phyloP scores from a whole-genome alignment of 2,797 vertebrate genomes.

The Acanthopagrus latus region DNA sequence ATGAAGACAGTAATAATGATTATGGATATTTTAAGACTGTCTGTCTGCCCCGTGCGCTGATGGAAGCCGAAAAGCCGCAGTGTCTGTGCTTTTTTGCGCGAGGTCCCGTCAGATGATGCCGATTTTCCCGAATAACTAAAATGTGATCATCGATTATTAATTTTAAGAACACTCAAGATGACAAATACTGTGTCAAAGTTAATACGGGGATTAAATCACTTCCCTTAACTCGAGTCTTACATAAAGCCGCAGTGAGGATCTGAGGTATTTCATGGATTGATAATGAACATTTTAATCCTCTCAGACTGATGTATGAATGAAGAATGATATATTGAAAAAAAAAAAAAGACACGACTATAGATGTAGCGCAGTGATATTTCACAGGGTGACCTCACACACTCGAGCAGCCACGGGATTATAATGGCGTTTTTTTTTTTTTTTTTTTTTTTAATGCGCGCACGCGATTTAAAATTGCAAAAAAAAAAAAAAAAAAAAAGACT shows the following conservation, averaged over 20 bases:
- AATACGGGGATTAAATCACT: conserved; percentile 21
- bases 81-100: conserved; percentile 44
- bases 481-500: too few species aligned
- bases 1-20: conserved; percentile 82
- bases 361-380: conserved; percentile 24
- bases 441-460: conserved; percentile 39
- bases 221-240: not conserved
- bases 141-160: conserved; percentile 46
- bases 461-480: conserved; percentile 47
- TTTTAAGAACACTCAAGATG: conserved; percentile 40
- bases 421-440: not conserved
- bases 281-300: conserved; percentile 10
- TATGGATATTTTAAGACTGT: conserved; percentile 80
- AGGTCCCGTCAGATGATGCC: conserved; percentile 26
- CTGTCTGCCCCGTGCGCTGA: conserved; percentile 62
- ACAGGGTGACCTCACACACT: conserved; percentile 18
- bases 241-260: not conserved
- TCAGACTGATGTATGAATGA: conserved; percentile 3
- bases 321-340: too few species aligned
- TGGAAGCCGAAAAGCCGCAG: conserved; percentile 34
- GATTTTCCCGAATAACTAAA: conserved; percentile 33
- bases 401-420: conserved; percentile 12
- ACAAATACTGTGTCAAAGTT: conserved; percentile 42
- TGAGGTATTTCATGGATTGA: conserved; percentile 8
- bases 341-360: not conserved